phyloP scores from a whole-genome alignment of 1,140 invertebrate genomes.

The Lethrus apterus region DNA sequence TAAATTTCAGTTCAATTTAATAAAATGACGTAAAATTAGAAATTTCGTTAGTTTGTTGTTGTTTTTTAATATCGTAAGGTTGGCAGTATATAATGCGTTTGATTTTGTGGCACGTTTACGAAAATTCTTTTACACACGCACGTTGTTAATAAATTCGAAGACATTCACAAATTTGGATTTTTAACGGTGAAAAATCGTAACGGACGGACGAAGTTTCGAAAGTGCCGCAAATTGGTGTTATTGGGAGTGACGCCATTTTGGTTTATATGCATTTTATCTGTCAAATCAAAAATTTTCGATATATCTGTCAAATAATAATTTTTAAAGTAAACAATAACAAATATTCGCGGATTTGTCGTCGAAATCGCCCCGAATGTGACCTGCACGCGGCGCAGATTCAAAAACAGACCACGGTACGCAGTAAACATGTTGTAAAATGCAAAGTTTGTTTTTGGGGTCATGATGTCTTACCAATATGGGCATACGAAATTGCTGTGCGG shows the following conservation, averaged over 20 bases:
- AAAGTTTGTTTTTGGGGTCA: slow-evolving; percentile 13
- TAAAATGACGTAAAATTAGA: no score
- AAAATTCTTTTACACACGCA: background rate
- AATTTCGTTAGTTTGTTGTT: no score
- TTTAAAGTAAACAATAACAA: slow-evolving; percentile 14
- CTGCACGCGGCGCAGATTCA: background rate
- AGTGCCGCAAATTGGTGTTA: slow-evolving; percentile 3
- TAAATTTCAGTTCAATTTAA: no score
- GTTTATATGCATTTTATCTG: slow-evolving; percentile 11
- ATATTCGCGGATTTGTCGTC: slow-evolving; percentile 2
- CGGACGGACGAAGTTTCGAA: background rate
- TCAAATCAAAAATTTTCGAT: slow-evolving; percentile 11
- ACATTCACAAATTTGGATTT: background rate
- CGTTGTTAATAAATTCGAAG: slow-evolving; percentile 1
- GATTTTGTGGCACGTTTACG: slow-evolving; percentile 10
- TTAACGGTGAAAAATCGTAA: background rate
- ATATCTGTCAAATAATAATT: slow-evolving; percentile 13
- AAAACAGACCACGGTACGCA: background rate
- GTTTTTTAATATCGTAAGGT: no score
- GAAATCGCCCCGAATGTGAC: background rate
- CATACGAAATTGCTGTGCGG: background rate
- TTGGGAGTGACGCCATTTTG: slow-evolving; percentile 11
- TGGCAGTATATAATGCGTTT: slow-evolving; percentile 11
- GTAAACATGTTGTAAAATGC: background rate
- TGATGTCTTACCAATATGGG: slow-evolving; percentile 8